Evolutionary conservation across 2,797 vertebrate species (phyloP).

Genomic region (Simalia tracyae): DNA sequence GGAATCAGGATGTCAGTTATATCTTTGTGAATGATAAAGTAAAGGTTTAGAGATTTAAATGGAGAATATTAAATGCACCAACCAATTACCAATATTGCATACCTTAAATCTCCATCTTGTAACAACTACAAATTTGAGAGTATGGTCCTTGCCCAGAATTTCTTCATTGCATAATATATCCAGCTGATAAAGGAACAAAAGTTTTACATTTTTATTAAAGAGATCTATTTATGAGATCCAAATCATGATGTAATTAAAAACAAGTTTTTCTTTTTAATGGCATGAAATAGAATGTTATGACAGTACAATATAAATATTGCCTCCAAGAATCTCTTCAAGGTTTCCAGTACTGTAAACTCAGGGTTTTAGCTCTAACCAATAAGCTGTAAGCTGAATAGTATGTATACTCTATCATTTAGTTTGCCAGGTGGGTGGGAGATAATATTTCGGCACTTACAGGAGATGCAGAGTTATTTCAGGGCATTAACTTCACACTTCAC

Average conservation of each 20-base stretch:
- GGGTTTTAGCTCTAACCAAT: background rate
- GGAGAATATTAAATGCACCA: background rate
- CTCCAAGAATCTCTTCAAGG: background rate
- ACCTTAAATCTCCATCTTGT: slow-evolving; percentile 99
- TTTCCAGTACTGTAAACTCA: background rate
- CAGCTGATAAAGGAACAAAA: slow-evolving; percentile 79
- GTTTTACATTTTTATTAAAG: slow-evolving; percentile 15
- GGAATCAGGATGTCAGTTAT: background rate
- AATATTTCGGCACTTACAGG: background rate
- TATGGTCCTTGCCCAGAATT: slow-evolving; percentile 98
- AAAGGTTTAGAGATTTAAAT: background rate
- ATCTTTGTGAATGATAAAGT: background rate
- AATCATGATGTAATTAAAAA: background rate
- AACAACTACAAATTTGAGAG: slow-evolving; percentile 98
- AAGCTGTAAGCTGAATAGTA: background rate
- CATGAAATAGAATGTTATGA: background rate
- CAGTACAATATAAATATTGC: background rate
- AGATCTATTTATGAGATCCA: background rate
- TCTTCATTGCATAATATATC: slow-evolving; percentile 99
- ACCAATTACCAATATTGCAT: slow-evolving; percentile 34
- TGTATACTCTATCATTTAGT: background rate
- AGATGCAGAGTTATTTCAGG: background rate
- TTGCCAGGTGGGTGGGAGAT: background rate
- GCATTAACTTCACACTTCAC: background rate
- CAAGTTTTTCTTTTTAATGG: background rate